phyloP scores from a whole-genome alignment of 2,888 invertebrate species.

The Volucella zonaria region DNA sequence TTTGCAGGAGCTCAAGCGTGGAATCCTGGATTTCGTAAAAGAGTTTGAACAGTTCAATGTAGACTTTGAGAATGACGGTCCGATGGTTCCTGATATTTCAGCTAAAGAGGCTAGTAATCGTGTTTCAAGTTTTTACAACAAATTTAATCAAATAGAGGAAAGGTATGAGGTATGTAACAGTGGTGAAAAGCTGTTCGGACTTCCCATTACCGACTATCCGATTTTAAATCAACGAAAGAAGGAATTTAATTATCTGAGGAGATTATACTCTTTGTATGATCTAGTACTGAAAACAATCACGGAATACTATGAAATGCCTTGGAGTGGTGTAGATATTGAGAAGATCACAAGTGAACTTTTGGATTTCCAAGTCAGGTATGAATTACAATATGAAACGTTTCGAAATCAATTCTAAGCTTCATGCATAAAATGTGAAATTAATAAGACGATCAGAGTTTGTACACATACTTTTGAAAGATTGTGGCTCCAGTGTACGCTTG shows the following conservation, averaged over 20 bases:
- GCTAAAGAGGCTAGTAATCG: constrained; percentile 94
- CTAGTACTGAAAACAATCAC: constrained; percentile 93
- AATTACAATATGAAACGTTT: constrained; percentile 27
- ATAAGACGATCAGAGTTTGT: constrained; percentile 30
- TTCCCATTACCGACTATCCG: constrained; percentile 92
- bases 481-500: too few species aligned
- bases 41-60: constrained; percentile 88
- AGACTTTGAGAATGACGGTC: constrained; percentile 90
- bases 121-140: constrained; percentile 88
- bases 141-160: constrained; percentile 92
- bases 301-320: constrained; percentile 92
- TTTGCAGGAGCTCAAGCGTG: constrained; percentile 88
- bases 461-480: too few species aligned
- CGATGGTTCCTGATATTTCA: constrained; percentile 91
- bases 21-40: constrained; percentile 86
- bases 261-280: constrained; percentile 90
- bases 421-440: not conserved
- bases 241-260: constrained; percentile 92
- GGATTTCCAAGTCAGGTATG: constrained; percentile 91
- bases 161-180: constrained; percentile 92
- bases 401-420: not conserved
- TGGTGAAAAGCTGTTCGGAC: constrained; percentile 92
- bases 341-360: constrained; percentile 89
- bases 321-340: constrained; percentile 93
- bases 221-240: constrained; percentile 90